Percentiles rank a stretch among this genome's conserved stretches.
Conservation (phyloP, 2,888 invertebrate genomes). For the Hoplodrina blanda region DNA sequence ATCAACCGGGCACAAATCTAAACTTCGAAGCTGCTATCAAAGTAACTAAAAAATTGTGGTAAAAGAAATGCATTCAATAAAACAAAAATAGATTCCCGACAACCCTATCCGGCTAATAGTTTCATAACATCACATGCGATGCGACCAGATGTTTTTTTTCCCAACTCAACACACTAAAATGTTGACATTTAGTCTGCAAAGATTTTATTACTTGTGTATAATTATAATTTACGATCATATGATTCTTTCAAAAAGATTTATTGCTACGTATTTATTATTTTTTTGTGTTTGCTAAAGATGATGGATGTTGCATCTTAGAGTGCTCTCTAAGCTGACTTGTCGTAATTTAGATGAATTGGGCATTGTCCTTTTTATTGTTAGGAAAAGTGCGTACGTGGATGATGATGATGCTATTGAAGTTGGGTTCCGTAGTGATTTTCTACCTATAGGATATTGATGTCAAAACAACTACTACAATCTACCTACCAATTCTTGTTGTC, state of each 20-base stretch:
- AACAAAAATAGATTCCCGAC: slow-evolving; percentile 8
- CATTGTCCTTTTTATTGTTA: slow-evolving; percentile 47
- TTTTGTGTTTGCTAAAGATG: slow-evolving; percentile 49
- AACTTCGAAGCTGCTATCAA: too few relatives aligned
- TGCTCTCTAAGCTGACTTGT: slow-evolving; percentile 45
- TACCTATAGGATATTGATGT: background rate
- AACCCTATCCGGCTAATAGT: slow-evolving; percentile 30
- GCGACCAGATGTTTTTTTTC: slow-evolving; percentile 58
- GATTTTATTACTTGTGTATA: slow-evolving; percentile 56
- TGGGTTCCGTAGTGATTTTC: slow-evolving; percentile 21
- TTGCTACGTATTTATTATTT: slow-evolving; percentile 52
- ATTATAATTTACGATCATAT: slow-evolving; percentile 62
- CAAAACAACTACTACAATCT: too few relatives aligned
- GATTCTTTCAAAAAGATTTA: slow-evolving; percentile 62
- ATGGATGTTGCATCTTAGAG: slow-evolving; percentile 45
- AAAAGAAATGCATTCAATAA: background rate
- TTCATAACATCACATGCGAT: slow-evolving; percentile 22
- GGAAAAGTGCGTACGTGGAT: slow-evolving; percentile 3
- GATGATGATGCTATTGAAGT: background rate
- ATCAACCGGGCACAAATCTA: too few relatives aligned
- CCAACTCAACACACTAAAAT: slow-evolving; percentile 44
- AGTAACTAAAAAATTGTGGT: too few relatives aligned
- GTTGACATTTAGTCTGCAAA: slow-evolving; percentile 57
- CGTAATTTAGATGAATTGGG: slow-evolving; percentile 57
- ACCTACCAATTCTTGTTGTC: too few relatives aligned